A percentile compares a stretch with the other conserved stretches of the same genome.
Evolutionary conservation across 2,113 vertebrate genomes (phyloP).

Genomic region (Illadopsis cleaveri): DNA sequence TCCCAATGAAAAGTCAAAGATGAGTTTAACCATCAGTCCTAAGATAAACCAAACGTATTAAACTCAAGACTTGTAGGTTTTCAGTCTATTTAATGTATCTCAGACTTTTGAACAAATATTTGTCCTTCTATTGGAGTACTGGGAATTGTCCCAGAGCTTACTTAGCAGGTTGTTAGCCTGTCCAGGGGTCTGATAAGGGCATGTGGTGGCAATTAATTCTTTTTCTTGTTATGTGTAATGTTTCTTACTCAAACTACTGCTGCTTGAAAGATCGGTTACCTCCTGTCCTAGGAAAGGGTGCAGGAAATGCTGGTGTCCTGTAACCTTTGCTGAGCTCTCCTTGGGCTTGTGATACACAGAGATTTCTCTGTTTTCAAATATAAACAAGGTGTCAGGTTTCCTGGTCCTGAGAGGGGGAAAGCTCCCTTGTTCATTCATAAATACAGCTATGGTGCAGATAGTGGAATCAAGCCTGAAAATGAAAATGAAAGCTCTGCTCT

Average conservation of each 20-base stretch:
- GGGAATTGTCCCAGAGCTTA: not conserved
- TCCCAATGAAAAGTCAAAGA: not conserved
- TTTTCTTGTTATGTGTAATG: not conserved
- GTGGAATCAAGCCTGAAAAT: not conserved
- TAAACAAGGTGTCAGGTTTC: not conserved
- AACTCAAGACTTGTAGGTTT: not conserved
- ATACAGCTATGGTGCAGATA: not conserved
- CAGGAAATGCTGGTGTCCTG: not conserved
- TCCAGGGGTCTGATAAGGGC: not conserved
- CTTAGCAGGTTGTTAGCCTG: not conserved
- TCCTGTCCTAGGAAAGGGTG: not conserved
- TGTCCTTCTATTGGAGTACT: not conserved
- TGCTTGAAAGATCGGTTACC: not conserved
- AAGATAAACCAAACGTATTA: not conserved
- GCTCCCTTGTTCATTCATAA: not conserved
- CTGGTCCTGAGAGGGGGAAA: not conserved
- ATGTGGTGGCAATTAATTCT: not conserved
- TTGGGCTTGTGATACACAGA: not conserved
- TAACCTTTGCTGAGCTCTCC: not conserved
- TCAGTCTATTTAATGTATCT: not conserved
- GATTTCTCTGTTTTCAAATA: not conserved
- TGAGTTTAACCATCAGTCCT: not conserved
- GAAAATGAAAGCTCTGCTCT: not conserved
- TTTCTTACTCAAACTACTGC: not conserved
- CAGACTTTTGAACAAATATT: not conserved